Percentiles rank a stretch among this genome's conserved stretches.
phyloP scores from a whole-genome alignment of 2,888 invertebrate species.

The Epirrhoe alternata region DNA sequence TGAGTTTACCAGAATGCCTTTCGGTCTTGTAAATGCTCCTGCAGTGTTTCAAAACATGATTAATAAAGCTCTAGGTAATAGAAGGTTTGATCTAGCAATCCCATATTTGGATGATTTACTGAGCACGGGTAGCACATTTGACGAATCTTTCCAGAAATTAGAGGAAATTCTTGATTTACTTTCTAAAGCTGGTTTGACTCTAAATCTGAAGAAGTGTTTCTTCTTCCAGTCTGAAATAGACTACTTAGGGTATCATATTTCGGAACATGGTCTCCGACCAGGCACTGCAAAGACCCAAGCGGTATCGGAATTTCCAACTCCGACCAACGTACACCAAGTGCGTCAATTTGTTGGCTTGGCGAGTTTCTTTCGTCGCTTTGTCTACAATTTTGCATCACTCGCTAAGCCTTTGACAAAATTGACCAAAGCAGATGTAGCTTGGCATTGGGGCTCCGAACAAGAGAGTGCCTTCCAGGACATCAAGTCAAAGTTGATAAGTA shows the following conservation, averaged over 20 bases:
- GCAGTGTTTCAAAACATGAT: neutral
- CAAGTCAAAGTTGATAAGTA: neutral
- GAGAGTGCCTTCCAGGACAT: neutral
- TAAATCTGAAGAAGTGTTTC: neutral
- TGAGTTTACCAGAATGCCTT: slow-evolving; percentile 6
- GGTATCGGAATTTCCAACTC: slow-evolving; percentile 3
- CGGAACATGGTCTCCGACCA: neutral
- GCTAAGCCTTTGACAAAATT: neutral
- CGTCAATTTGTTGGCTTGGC: slow-evolving; percentile 4
- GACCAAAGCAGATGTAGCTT: neutral
- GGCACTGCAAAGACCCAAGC: neutral
- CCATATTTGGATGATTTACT: neutral
- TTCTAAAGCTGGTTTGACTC: neutral
- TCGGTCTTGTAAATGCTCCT: slow-evolving; percentile 2
- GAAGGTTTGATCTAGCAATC: neutral
- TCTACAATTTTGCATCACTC: neutral
- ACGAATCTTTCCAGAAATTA: neutral
- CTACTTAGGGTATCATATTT: neutral
- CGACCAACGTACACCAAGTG: slow-evolving; percentile 1
- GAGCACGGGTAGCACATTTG: neutral
- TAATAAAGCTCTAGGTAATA: neutral
- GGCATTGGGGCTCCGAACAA: slow-evolving; percentile 1
- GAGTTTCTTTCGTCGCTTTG: neutral
- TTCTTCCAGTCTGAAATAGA: neutral
- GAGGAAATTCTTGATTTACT: neutral